Conservation (phyloP, 2,797 vertebrate genomes). For the Sebastes steindachneri region DNA sequence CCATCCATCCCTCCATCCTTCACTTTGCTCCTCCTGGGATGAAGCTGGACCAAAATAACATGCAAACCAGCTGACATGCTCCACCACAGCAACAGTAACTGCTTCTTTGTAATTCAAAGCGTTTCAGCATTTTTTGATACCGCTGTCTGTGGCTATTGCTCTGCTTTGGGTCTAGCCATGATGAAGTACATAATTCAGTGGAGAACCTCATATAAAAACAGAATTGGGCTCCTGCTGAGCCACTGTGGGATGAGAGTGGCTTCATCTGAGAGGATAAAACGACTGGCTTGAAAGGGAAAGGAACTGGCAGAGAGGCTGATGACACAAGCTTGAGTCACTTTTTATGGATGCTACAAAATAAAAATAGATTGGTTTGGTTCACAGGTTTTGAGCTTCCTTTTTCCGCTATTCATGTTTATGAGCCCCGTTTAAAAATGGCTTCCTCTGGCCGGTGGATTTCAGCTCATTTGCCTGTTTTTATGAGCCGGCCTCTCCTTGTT, state of each 20-base stretch:
- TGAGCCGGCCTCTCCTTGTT: constrained; percentile 4
- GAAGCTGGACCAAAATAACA: constrained; percentile 42
- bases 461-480: constrained; percentile 43
- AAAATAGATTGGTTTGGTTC: constrained; percentile 28
- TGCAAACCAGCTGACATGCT: constrained; percentile 24
- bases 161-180: constrained; percentile 1
- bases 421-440: neutral
- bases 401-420: constrained; percentile 19
- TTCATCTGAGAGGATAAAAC: constrained; percentile 37
- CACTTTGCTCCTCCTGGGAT: constrained; percentile 14
- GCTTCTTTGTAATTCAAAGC: constrained; percentile 27
- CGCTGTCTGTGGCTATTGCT: neutral
- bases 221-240: constrained; percentile 24
- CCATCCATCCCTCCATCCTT: neutral
- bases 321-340: constrained; percentile 22
- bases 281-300: constrained; percentile 9
- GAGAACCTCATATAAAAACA: neutral
- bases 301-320: constrained; percentile 10
- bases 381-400: constrained; percentile 4
- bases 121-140: constrained; percentile 21
- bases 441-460: neutral
- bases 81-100: constrained; percentile 11
- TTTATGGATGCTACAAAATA: constrained; percentile 25
- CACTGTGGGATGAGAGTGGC: constrained; percentile 18
- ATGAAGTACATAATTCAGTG: constrained; percentile 33